Percentiles rank a stretch among this genome's conserved stretches.
phyloP scores from a whole-genome alignment of 1,140 invertebrate genomes.

The Muscidifurax raptorellus region DNA sequence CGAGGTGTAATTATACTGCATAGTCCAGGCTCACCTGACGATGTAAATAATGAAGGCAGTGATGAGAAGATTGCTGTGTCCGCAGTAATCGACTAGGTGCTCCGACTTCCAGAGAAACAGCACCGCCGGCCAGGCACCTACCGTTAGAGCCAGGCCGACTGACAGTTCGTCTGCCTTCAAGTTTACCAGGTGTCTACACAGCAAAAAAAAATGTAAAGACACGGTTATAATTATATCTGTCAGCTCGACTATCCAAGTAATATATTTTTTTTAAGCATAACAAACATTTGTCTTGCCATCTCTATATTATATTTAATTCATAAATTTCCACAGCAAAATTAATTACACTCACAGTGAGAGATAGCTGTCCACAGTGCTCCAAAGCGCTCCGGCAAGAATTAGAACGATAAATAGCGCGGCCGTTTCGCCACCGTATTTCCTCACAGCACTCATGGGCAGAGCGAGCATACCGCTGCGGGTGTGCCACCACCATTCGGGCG shows the following conservation, averaged over 20 bases:
- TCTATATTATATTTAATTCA: too few species aligned
- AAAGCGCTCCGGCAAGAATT: conserved; percentile 83
- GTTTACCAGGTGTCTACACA: conserved; percentile 78
- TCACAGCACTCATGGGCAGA: conserved; percentile 83
- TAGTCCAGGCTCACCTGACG: conserved; percentile 77
- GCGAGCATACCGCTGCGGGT: conserved; percentile 85
- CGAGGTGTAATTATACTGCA: too few species aligned
- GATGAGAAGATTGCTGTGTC: conserved; percentile 89
- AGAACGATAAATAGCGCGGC: conserved; percentile 82
- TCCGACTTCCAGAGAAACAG: conserved; percentile 87
- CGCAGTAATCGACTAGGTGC: conserved; percentile 88
- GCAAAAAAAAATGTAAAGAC: conserved; percentile 44
- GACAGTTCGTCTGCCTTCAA: conserved; percentile 78
- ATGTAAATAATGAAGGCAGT: conserved; percentile 87
- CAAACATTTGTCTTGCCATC: too few species aligned
- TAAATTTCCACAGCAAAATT: neutral
- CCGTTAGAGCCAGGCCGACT: conserved; percentile 81
- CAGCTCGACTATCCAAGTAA: too few species aligned
- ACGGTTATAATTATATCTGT: neutral
- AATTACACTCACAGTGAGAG: conserved; percentile 79
- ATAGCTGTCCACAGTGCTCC: conserved; percentile 87
- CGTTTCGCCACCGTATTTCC: conserved; percentile 83
- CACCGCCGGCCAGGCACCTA: conserved; percentile 81
- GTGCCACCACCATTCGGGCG: conserved; percentile 90
- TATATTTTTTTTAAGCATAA: too few species aligned